These are phyloP conservation scores for Coranthus polyacanthus DNA, from an alignment of 2,797 vertebrate genomes.

Conservation along the genomic window DNA sequence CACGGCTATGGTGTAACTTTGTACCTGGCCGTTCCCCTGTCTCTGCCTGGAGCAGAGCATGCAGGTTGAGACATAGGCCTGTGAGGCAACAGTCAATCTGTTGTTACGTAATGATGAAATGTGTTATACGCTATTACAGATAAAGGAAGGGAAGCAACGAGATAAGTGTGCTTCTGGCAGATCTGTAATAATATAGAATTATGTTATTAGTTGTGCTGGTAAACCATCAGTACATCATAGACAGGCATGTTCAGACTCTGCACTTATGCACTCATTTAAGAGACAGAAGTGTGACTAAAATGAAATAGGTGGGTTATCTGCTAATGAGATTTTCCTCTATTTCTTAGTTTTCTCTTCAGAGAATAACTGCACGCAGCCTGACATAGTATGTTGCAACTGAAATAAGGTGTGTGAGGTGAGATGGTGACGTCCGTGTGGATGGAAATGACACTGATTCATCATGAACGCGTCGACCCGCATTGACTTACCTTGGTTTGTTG, in stretches of 20 bases:
- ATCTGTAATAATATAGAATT: background rate
- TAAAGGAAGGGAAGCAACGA: background rate
- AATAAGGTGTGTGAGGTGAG: background rate
- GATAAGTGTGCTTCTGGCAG: background rate
- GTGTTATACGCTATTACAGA: slow-evolving; percentile 1
- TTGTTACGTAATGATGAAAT: slow-evolving; percentile 34
- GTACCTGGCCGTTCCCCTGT: slow-evolving; percentile 37
- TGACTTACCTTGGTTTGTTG: background rate
- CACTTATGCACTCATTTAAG: background rate
- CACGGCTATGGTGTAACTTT: slow-evolving; percentile 36
- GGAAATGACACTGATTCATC: background rate
- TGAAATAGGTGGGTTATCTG: background rate
- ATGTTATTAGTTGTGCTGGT: background rate
- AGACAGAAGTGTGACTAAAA: background rate
- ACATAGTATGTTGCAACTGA: background rate
- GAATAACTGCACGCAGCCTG: background rate
- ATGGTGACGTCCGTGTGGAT: background rate
- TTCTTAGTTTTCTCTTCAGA: background rate
- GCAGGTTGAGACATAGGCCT: slow-evolving; percentile 62
- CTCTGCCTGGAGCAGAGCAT: slow-evolving; percentile 12
- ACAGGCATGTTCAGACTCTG: background rate
- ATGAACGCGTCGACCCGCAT: background rate
- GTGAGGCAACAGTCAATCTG: slow-evolving; percentile 42
- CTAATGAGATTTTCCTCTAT: background rate
- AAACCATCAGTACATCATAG: background rate